Conservation (phyloP, 2,797 vertebrate species). For the Pristis pectinata region DNA sequence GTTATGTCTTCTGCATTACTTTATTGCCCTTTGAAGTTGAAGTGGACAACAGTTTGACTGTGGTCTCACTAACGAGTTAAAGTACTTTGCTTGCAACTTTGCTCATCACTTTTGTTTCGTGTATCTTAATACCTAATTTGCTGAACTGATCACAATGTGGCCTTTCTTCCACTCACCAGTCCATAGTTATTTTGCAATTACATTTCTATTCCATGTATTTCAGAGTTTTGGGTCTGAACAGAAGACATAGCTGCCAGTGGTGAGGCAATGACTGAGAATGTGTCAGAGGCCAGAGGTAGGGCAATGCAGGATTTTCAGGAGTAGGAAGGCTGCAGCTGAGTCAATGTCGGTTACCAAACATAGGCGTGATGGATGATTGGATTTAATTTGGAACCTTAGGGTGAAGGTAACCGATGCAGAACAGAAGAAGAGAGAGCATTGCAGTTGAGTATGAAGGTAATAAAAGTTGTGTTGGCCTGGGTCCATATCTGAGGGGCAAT, state of each 20-base stretch:
- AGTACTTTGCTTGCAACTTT: background rate
- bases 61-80: background rate
- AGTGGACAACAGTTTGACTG: background rate
- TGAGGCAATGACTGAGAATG: too few relatives aligned
- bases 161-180: background rate
- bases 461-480: too few relatives aligned
- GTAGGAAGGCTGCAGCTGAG: background rate
- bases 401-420: too few relatives aligned
- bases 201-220: background rate
- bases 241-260: too few relatives aligned
- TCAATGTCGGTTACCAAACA: too few relatives aligned
- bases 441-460: too few relatives aligned
- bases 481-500: too few relatives aligned
- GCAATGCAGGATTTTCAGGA: background rate
- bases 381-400: too few relatives aligned
- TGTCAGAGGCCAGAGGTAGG: background rate
- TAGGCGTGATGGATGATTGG: too few relatives aligned
- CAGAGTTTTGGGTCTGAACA: too few relatives aligned
- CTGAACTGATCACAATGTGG: background rate
- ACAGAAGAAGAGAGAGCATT: too few relatives aligned
- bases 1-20: background rate
- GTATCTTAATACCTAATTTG: background rate
- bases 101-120: background rate
- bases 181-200: background rate
- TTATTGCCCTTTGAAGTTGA: background rate